phyloP scores from a whole-genome alignment of 2,113 vertebrate species.

The Etia nguti region DNA sequence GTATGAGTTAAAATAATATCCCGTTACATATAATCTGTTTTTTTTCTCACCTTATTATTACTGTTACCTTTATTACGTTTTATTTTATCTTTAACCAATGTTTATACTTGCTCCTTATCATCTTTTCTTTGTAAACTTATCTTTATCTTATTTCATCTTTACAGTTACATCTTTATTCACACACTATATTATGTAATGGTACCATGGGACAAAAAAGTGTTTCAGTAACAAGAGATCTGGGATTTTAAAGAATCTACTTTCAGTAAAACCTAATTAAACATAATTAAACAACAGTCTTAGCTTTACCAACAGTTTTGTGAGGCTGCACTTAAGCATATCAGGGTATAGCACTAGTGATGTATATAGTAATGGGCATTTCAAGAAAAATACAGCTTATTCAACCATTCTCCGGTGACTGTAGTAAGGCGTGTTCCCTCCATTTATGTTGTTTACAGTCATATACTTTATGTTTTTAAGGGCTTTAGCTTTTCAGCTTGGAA shows the following conservation, averaged over 20 bases:
- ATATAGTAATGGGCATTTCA: too few species aligned
- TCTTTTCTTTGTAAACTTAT: background rate
- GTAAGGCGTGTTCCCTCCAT: background rate
- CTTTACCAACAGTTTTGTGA: background rate
- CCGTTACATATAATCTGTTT: background rate
- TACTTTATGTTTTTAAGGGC: background rate
- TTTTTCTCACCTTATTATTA: background rate
- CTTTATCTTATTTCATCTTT: background rate
- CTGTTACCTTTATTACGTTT: background rate
- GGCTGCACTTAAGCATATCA: background rate
- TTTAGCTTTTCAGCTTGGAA: background rate
- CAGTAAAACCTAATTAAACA: background rate
- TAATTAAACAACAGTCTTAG: background rate
- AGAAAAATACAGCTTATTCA: background rate
- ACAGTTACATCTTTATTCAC: background rate
- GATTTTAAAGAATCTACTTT: background rate
- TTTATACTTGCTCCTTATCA: background rate
- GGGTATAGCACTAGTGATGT: background rate
- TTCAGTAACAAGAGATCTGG: background rate
- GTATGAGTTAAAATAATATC: background rate
- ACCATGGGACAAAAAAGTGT: background rate
- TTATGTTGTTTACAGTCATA: background rate
- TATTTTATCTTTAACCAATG: background rate
- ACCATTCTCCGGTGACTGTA: background rate
- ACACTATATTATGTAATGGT: background rate